These are phyloP conservation scores for Odontamblyopus lacepedii DNA, from an alignment of 2,797 vertebrate genomes.

Conservation along the genomic window DNA sequence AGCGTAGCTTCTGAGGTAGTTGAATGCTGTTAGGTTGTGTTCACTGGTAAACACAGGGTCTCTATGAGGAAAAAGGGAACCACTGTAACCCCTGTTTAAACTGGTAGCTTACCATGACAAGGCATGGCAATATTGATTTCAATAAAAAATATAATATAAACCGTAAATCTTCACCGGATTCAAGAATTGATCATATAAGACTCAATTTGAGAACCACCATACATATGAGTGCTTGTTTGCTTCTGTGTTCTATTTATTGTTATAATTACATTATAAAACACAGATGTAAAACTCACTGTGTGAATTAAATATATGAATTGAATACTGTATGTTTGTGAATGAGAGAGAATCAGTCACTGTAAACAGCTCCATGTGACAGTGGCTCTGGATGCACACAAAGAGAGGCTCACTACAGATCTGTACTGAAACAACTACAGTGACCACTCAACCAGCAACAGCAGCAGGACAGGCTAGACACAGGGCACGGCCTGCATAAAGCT, in stretches of 20 bases:
- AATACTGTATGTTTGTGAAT: constrained; percentile 50
- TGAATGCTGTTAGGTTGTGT: not conserved
- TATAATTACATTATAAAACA: not conserved
- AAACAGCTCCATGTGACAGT: constrained; percentile 44
- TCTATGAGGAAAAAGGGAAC: not conserved
- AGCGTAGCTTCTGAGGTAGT: too few relatives aligned
- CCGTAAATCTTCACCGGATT: too few relatives aligned
- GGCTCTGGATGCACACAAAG: constrained; percentile 61
- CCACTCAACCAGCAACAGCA: constrained; percentile 67
- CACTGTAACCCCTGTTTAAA: too few relatives aligned
- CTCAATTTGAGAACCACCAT: too few relatives aligned
- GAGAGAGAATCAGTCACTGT: constrained; percentile 47
- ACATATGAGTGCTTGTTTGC: too few relatives aligned
- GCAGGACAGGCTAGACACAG: constrained; percentile 52
- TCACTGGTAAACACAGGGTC: not conserved
- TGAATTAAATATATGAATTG: not conserved
- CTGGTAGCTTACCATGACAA: too few relatives aligned
- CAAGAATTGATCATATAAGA: too few relatives aligned
- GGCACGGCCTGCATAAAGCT: constrained; percentile 60
- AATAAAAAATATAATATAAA: too few relatives aligned
- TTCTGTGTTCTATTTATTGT: too few relatives aligned
- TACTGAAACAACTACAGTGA: constrained; percentile 58
- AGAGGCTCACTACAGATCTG: constrained; percentile 75
- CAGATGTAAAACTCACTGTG: not conserved
- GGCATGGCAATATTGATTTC: too few relatives aligned